Percentiles rank a stretch among this genome's conserved stretches.
Conservation (phyloP, 2,797 vertebrate genomes). For the Microcaecilia unicolor region DNA sequence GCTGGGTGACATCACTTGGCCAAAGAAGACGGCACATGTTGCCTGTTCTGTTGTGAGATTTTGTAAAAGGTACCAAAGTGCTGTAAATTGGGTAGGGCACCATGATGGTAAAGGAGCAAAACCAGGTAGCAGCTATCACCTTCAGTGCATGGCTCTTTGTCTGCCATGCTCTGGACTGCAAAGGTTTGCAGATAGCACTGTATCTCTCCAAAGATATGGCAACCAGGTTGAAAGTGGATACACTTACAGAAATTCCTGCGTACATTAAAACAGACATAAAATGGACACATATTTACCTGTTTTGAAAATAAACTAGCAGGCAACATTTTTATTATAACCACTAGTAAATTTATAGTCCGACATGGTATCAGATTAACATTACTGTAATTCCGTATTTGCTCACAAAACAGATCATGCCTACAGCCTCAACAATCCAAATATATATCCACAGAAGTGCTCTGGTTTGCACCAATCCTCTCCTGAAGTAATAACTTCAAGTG, state of each 20-base stretch:
- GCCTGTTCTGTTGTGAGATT: conserved; percentile 77
- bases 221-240: conserved; percentile 93
- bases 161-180: conserved; percentile 91
- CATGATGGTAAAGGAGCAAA: conserved; percentile 83
- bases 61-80: conserved; percentile 79
- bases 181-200: conserved; percentile 90
- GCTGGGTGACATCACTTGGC: conserved; percentile 75
- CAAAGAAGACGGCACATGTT: conserved; percentile 88
- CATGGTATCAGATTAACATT: too few relatives aligned
- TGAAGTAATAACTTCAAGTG: too few relatives aligned
- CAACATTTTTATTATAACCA: too few relatives aligned
- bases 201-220: conserved; percentile 96
- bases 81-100: conserved; percentile 88
- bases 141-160: conserved; percentile 90
- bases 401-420: too few relatives aligned
- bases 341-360: too few relatives aligned
- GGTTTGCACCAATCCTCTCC: too few relatives aligned
- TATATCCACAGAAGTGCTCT: too few relatives aligned
- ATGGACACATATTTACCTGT: too few relatives aligned
- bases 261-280: too few relatives aligned
- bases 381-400: too few relatives aligned
- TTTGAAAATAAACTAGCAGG: too few relatives aligned
- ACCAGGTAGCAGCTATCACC: conserved; percentile 88
- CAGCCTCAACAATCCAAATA: too few relatives aligned
- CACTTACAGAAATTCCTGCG: conserved; percentile 84